Conservation (phyloP, 1,140 invertebrate genomes). For the Melanaphis sacchari region DNA sequence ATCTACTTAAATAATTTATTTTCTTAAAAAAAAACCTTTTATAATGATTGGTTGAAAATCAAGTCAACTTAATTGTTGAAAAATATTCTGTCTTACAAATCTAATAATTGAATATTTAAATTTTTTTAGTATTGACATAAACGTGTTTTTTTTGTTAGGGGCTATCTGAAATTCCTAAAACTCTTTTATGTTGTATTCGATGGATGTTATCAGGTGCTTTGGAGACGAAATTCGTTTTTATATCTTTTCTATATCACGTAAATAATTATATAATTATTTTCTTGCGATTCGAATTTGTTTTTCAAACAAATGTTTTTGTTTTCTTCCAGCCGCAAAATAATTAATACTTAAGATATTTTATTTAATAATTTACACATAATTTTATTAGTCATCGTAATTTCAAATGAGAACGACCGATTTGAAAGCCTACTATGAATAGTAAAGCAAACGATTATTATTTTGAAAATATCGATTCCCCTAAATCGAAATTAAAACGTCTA, state of each 20-base stretch:
- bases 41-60: too few species aligned
- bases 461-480: background rate
- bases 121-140: too few species aligned
- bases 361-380: background rate
- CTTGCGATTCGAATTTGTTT: background rate
- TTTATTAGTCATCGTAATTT: background rate
- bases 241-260: background rate
- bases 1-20: too few species aligned
- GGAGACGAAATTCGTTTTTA: background rate
- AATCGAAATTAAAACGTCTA: background rate
- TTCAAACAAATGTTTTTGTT: background rate
- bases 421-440: background rate
- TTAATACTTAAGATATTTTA: background rate
- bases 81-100: too few species aligned
- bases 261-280: background rate
- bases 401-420: background rate
- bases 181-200: too few species aligned
- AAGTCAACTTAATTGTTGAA: too few species aligned
- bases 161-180: too few species aligned
- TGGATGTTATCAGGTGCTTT: too few species aligned
- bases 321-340: background rate
- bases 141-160: too few species aligned
- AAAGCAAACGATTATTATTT: background rate
- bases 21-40: too few species aligned
- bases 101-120: too few species aligned